Base-by-base conservation (phyloP, 2,113 vertebrate genomes). In the Alexandromys fortis region DNA sequence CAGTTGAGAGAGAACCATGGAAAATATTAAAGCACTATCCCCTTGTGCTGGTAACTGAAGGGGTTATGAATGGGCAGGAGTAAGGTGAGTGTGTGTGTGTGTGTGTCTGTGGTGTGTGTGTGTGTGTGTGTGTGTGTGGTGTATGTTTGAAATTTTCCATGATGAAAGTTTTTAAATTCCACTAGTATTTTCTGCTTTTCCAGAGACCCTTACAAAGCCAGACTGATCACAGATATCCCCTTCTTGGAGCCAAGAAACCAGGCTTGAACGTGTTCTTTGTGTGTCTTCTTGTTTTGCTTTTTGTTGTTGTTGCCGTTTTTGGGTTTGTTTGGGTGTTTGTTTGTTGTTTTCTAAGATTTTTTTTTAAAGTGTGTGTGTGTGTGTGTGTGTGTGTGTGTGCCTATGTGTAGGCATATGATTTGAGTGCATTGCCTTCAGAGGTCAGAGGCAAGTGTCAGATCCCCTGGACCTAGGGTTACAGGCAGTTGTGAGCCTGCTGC, bases 161-260 rank as follows among this genome's bases (percentile, higher is more conserved):
- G 16, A 87, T 86, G 58, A 75, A 82, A 87, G 7, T 33, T 94
- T 94, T 65, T 26, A 88, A 94, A 90, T 63, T 61, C 14, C 55
- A 30, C 16, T 12, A 30, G 17, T 49, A 68, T 82, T 58, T 83
- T 95, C 92, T 83, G 88, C 38, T 65, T 86, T 77, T 89, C 83
- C 75, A 47, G 28, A 82, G 95, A 22, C 17, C 65, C 13, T 42
- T 78, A 89, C 78, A 94, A 93, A 95, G 28, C 12, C 55, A 76
- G 49, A 24, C 30, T 89, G 72, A 30, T 73, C 52, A 22, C 68
- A 96, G 67, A 87, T 86, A 76, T 65, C 33, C 45, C 24, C 35
- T 91, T 89, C 28, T 65, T 79, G 26, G 28, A 92, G 63, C 77
- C 67, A 61, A 26, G 78, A 97, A 92, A 67, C 10, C 68, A 55